phyloP scores from a whole-genome alignment of 2,797 vertebrate genomes.

The Typhlichthys subterraneus region DNA sequence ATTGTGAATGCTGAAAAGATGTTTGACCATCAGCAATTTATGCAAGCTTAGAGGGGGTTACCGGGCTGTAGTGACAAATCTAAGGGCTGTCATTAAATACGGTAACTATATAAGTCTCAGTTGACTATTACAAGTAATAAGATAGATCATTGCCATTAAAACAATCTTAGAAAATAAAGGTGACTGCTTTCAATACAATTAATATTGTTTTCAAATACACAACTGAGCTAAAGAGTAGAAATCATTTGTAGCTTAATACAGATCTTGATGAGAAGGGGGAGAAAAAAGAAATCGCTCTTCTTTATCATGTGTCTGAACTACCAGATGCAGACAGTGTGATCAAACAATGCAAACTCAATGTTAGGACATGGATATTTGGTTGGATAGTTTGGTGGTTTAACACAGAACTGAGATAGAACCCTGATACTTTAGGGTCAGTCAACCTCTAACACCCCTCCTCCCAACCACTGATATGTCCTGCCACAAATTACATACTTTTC shows the following conservation, averaged over 20 bases:
- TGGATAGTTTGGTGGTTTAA: too few relatives aligned
- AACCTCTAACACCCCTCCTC: too few relatives aligned
- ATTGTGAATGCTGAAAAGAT: not conserved
- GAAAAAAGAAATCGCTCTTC: too few relatives aligned
- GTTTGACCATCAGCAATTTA: not conserved
- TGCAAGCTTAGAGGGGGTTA: not conserved
- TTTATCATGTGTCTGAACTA: too few relatives aligned
- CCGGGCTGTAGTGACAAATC: not conserved
- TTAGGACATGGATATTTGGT: too few relatives aligned
- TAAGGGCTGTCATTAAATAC: not conserved
- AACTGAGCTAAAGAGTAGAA: conserved; percentile 6
- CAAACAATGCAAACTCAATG: conserved; percentile 24
- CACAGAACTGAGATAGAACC: too few relatives aligned
- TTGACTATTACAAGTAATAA: too few relatives aligned
- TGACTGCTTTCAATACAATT: conserved; percentile 7
- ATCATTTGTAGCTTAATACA: conserved; percentile 21
- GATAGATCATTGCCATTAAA: too few relatives aligned
- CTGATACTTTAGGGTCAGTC: too few relatives aligned
- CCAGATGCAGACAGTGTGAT: too few relatives aligned
- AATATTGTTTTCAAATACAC: not conserved
- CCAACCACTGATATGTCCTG: too few relatives aligned
- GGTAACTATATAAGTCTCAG: not conserved
- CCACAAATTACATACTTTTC: too few relatives aligned
- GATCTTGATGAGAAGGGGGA: conserved; percentile 23
- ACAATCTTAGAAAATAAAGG: conserved; percentile 1